phyloP scores from a whole-genome alignment of 2,113 vertebrate genomes.

The Hyla sarda region DNA sequence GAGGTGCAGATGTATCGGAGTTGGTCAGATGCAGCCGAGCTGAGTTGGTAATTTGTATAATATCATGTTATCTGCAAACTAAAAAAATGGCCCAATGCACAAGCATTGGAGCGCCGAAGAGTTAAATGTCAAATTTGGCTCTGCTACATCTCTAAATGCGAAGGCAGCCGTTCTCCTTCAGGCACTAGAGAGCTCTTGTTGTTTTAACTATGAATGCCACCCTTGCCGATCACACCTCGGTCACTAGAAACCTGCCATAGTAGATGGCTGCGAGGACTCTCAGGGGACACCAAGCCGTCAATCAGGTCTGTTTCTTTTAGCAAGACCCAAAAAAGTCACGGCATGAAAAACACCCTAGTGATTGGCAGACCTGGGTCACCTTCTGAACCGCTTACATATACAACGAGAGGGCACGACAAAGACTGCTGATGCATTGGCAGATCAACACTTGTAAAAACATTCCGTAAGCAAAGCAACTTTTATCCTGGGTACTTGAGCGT shows the following conservation, averaged over 20 bases:
- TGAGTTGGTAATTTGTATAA: background rate
- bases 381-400: conserved; percentile 15
- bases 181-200: background rate
- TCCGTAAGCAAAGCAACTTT: background rate
- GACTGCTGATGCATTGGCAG: background rate
- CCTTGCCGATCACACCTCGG: conserved; percentile 3
- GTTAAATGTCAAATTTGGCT: background rate
- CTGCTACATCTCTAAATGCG: background rate
- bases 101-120: background rate
- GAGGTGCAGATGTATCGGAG: background rate
- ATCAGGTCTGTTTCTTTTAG: conserved; percentile 28
- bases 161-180: background rate
- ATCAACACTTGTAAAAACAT: conserved; percentile 12
- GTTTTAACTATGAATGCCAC: conserved; percentile 31
- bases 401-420: background rate
- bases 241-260: conserved; percentile 28
- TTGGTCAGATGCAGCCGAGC: background rate
- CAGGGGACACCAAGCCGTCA: conserved; percentile 2
- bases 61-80: background rate
- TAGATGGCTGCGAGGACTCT: background rate
- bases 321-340: background rate
- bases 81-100: background rate
- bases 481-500: background rate
- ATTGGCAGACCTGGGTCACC: conserved; percentile 23
- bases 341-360: background rate